These are phyloP conservation scores for Oeneis ivallda DNA, from an alignment of 2,888 invertebrate genomes.

Conservation along the genomic window DNA sequence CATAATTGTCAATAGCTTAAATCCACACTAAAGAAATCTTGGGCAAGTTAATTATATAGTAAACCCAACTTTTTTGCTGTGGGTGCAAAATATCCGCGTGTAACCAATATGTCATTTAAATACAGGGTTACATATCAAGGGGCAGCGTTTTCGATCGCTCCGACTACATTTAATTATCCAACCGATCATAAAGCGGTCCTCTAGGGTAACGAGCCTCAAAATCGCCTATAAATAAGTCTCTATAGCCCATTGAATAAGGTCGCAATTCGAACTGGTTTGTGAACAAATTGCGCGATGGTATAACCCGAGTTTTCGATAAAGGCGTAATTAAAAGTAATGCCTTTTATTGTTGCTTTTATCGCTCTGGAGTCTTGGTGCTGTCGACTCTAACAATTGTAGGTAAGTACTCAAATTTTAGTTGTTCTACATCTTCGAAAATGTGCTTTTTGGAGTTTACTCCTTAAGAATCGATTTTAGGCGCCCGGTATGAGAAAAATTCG, in stretches of 20 bases:
- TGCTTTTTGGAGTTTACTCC: no score
- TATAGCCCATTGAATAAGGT: conserved; percentile 12
- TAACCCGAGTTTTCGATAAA: conserved; percentile 32
- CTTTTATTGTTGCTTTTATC: conserved; percentile 32
- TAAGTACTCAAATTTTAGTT: conserved; percentile 11
- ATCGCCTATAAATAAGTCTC: not conserved
- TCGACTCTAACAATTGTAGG: conserved; percentile 10
- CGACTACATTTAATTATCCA: conserved; percentile 37
- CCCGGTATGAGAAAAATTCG: no score
- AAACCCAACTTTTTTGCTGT: not conserved
- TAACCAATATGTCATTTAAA: conserved; percentile 20
- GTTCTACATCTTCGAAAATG: conserved; percentile 6
- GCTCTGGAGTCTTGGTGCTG: conserved; percentile 7
- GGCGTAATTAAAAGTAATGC: conserved; percentile 37
- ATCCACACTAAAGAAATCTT: no score
- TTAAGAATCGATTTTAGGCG: no score
- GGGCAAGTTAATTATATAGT: not conserved
- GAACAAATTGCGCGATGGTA: conserved; percentile 20
- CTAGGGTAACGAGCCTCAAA: conserved; percentile 20
- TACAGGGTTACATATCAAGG: conserved; percentile 23
- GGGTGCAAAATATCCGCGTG: not conserved
- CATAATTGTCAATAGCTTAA: no score
- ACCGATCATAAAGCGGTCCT: conserved; percentile 36
- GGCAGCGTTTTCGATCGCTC: conserved; percentile 20
- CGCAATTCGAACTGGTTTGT: conserved; percentile 1